Evolutionary conservation across 2,113 vertebrate species (phyloP).

Genomic region (Fregata magnificens): DNA sequence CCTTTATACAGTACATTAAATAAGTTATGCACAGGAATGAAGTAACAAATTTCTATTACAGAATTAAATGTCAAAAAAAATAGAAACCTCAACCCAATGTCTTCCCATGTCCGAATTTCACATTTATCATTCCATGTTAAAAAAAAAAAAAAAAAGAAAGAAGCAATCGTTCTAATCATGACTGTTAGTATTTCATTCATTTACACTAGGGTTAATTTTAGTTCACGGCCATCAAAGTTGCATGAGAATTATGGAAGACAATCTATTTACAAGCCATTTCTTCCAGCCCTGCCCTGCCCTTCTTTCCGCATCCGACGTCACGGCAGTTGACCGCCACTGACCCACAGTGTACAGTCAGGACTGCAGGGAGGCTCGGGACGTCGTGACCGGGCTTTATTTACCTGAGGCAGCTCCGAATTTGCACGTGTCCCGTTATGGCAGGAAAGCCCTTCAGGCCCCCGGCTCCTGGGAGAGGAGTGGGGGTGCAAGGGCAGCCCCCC

Average conservation of each 20-base stretch:
- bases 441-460: neutral
- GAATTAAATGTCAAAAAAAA: constrained; percentile 69
- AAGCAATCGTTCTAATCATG: neutral
- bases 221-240: neutral
- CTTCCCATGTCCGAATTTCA: constrained; percentile 42
- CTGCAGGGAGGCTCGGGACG: accelerated
- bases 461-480: accelerated
- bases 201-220: constrained; percentile 59
- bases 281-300: neutral
- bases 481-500: neutral
- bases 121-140: constrained; percentile 47
- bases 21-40: constrained; percentile 80
- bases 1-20: constrained; percentile 82
- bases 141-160: neutral
- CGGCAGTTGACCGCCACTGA: neutral
- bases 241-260: constrained; percentile 62
- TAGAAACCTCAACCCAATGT: constrained; percentile 52
- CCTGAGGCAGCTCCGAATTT: neutral
- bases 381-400: accelerated
- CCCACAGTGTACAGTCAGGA: neutral
- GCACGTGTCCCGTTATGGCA: neutral
- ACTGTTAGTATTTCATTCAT: constrained; percentile 51
- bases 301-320: neutral
- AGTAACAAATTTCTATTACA: constrained; percentile 75
- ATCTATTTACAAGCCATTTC: constrained; percentile 55